phyloP scores from a whole-genome alignment of 2,888 invertebrate genomes.

The Venustoraphidia nigricollis region DNA sequence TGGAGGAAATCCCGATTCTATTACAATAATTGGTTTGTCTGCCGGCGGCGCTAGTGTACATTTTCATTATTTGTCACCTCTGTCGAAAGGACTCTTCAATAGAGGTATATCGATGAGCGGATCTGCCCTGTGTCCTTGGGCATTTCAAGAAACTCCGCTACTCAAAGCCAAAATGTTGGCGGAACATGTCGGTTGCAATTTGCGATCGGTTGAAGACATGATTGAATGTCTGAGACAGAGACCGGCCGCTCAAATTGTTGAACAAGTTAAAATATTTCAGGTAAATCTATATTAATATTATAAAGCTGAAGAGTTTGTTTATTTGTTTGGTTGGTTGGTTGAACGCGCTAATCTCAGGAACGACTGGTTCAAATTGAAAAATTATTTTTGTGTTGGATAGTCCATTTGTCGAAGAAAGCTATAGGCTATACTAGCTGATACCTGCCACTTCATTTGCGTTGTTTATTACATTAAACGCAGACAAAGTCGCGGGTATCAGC shows the following conservation, averaged over 20 bases:
- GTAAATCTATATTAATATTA: no score
- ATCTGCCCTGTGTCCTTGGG: constrained; percentile 18
- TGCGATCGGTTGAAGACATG: constrained; percentile 13
- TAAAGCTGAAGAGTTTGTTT: no score
- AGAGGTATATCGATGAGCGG: constrained; percentile 22
- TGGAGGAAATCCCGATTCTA: constrained; percentile 47
- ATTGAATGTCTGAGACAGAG: constrained; percentile 19
- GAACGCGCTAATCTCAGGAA: no score
- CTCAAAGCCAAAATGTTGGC: constrained; percentile 17
- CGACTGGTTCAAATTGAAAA: no score
- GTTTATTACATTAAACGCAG: no score
- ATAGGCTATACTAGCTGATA: no score
- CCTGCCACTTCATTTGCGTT: no score
- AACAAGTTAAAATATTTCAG: constrained; percentile 2
- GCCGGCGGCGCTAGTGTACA: constrained; percentile 57
- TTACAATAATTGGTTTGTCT: constrained; percentile 48
- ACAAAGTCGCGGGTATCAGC: no score
- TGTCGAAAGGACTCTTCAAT: constrained; percentile 34
- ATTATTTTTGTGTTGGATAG: no score
- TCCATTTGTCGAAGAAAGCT: no score
- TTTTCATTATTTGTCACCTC: constrained; percentile 46
- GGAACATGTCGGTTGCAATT: constrained; percentile 17
- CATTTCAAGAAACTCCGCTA: constrained; percentile 15
- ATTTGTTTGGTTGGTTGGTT: no score
- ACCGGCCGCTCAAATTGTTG: constrained; percentile 16